A percentile compares a stretch with the other conserved stretches of the same genome.
Evolutionary conservation across 1,140 invertebrate species (phyloP).

Genomic region (Pseudachorutes palmiensis): DNA sequence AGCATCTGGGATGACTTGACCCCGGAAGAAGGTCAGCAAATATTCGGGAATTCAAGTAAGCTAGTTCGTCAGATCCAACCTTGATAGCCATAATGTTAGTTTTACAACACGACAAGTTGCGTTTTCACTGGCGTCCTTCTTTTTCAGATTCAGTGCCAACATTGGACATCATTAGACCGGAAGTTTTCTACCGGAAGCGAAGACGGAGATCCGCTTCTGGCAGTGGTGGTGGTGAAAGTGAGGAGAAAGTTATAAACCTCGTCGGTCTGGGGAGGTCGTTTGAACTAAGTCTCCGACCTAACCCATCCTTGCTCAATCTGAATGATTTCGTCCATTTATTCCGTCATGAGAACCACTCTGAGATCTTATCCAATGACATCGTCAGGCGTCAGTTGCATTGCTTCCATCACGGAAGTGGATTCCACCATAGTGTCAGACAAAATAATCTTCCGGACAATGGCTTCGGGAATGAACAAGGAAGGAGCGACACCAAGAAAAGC

Average conservation of each 20-base stretch:
- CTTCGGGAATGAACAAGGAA: not conserved
- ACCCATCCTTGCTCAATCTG: constrained; percentile 25
- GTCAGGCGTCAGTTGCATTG: constrained; percentile 24
- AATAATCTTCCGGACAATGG: not conserved
- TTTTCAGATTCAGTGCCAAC: too few species aligned
- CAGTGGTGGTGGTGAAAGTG: not conserved
- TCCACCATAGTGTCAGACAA: not conserved
- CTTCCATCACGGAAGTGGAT: constrained; percentile 29
- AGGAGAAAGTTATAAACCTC: constrained; percentile 25
- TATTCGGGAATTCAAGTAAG: constrained; percentile 28
- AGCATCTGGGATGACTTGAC: constrained; percentile 25
- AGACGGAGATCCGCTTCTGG: constrained; percentile 12
- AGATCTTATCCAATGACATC: constrained; percentile 27
- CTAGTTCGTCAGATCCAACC: not conserved
- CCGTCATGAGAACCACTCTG: constrained; percentile 27
- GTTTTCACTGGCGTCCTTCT: too few species aligned
- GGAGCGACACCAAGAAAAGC: constrained; percentile 8
- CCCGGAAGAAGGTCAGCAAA: constrained; percentile 17
- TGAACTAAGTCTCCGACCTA: constrained; percentile 22
- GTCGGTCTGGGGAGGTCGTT: constrained; percentile 28
- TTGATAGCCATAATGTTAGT: not conserved
- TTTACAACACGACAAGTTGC: too few species aligned
- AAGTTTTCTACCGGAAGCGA: constrained; percentile 20
- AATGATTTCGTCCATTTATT: constrained; percentile 28
- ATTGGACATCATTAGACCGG: constrained; percentile 28